Percentiles rank a stretch among this genome's conserved stretches.
These are phyloP conservation scores for Orchestes rusci DNA, from an alignment of 2,888 invertebrate species.

Conservation along the genomic window DNA sequence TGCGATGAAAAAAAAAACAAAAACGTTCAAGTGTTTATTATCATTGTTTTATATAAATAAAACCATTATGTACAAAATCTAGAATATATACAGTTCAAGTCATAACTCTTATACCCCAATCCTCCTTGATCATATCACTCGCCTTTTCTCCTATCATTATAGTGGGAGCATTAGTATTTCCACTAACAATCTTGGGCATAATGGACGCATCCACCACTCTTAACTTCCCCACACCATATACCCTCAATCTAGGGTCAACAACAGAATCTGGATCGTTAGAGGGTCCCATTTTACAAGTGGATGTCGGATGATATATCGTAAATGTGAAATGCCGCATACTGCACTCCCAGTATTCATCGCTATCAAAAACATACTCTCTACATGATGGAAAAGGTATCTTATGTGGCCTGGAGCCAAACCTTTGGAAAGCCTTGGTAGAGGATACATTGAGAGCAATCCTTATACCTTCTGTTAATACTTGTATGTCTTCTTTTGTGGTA, in stretches of 20 bases:
- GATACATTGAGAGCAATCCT: slow-evolving; percentile 75
- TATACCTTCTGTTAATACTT: slow-evolving; percentile 75
- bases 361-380: slow-evolving; percentile 59
- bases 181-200: slow-evolving; percentile 83
- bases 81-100: too few relatives aligned
- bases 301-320: slow-evolving; percentile 77
- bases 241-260: slow-evolving; percentile 68
- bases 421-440: slow-evolving; percentile 70
- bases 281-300: slow-evolving; percentile 85
- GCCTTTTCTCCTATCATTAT: slow-evolving; percentile 90
- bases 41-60: too few relatives aligned
- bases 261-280: slow-evolving; percentile 67
- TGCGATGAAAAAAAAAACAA: too few relatives aligned
- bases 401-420: slow-evolving; percentile 72
- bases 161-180: slow-evolving; percentile 83
- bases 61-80: too few relatives aligned
- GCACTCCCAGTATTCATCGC: slow-evolving; percentile 85
- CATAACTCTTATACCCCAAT: slow-evolving; percentile 50
- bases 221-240: slow-evolving; percentile 69
- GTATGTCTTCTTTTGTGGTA: slow-evolving; percentile 73
- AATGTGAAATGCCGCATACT: slow-evolving; percentile 71
- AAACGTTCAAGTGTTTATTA: too few relatives aligned
- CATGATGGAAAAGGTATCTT: slow-evolving; percentile 79
- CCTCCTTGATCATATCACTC: slow-evolving; percentile 82
- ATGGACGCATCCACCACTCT: slow-evolving; percentile 80